Percentiles rank a stretch among this genome's conserved stretches.
phyloP scores from a whole-genome alignment of 1,140 invertebrate species.

The Maconellicoccus hirsutus region DNA sequence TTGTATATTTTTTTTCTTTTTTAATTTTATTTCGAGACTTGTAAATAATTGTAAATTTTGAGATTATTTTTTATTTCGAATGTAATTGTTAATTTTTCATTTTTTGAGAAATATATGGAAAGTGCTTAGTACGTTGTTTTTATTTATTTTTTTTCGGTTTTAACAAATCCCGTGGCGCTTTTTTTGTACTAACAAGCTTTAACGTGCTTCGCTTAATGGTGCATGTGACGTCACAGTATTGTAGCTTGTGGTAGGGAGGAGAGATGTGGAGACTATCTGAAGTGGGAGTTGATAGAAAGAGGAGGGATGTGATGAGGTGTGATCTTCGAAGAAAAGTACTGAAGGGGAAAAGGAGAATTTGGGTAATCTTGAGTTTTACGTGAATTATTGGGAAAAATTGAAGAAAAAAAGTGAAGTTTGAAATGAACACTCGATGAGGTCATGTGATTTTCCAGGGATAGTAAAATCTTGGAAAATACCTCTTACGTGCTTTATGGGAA shows the following conservation, averaged over 20 bases:
- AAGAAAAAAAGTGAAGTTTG: too few species aligned
- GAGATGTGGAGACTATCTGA: too few species aligned
- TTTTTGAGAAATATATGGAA: constrained; percentile 14
- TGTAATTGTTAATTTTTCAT: constrained; percentile 13
- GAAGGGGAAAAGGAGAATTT: too few species aligned
- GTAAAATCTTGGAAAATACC: too few species aligned
- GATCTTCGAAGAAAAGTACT: too few species aligned
- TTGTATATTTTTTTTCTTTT: constrained; percentile 10
- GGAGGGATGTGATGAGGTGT: too few species aligned
- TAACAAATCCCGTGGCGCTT: neutral
- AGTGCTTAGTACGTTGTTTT: constrained; percentile 13
- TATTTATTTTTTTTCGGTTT: constrained; percentile 9
- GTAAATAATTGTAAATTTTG: constrained; percentile 17
- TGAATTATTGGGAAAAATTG: too few species aligned
- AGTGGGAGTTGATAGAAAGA: too few species aligned
- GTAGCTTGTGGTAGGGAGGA: neutral
- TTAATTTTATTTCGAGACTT: constrained; percentile 1
- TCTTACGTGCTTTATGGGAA: too few species aligned
- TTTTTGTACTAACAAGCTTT: neutral
- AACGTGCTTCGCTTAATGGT: neutral
- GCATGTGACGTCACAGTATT: neutral
- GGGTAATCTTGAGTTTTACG: too few species aligned
- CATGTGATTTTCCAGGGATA: too few species aligned
- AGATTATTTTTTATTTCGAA: neutral
- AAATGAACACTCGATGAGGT: too few species aligned